phyloP scores from a whole-genome alignment of 2,888 invertebrate genomes.

The Serrognathus titanus region DNA sequence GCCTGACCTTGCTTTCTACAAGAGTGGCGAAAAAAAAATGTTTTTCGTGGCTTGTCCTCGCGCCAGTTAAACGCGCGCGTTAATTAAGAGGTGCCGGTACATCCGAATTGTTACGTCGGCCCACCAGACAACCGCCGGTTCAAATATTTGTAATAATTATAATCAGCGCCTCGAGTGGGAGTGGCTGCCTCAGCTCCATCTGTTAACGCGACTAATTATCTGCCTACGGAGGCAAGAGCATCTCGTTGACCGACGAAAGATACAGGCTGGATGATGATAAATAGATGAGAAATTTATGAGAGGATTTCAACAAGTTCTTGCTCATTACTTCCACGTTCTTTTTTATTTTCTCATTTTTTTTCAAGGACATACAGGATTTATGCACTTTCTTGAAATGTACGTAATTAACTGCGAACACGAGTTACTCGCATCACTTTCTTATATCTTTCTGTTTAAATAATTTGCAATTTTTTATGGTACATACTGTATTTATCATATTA shows the following conservation, averaged over 20 bases:
- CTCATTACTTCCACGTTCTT: slow-evolving; percentile 6
- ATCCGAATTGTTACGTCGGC: slow-evolving; percentile 2
- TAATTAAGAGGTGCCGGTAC: slow-evolving; percentile 4
- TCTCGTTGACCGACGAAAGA: slow-evolving; percentile 20
- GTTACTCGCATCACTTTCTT: no score
- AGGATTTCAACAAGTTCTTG: slow-evolving; percentile 18
- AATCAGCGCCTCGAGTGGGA: slow-evolving; percentile 14
- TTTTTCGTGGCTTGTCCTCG: no score
- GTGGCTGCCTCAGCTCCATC: slow-evolving; percentile 31
- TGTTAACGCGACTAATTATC: slow-evolving; percentile 39
- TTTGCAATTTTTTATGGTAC: no score
- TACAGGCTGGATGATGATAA: slow-evolving; percentile 17
- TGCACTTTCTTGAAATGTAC: no score
- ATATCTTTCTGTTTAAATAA: no score
- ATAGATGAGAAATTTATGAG: slow-evolving; percentile 17
- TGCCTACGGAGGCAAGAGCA: slow-evolving; percentile 26
- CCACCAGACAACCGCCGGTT: slow-evolving; percentile 8
- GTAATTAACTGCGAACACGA: no score
- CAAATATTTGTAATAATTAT: slow-evolving; percentile 16
- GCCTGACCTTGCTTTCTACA: no score
- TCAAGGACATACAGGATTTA: no score
- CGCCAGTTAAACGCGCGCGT: slow-evolving; percentile 1
- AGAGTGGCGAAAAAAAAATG: not conserved
- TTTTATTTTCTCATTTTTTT: no score
- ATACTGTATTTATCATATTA: no score